Conservation (phyloP, 2,113 vertebrate genomes). For the Macquaria ambigua region DNA sequence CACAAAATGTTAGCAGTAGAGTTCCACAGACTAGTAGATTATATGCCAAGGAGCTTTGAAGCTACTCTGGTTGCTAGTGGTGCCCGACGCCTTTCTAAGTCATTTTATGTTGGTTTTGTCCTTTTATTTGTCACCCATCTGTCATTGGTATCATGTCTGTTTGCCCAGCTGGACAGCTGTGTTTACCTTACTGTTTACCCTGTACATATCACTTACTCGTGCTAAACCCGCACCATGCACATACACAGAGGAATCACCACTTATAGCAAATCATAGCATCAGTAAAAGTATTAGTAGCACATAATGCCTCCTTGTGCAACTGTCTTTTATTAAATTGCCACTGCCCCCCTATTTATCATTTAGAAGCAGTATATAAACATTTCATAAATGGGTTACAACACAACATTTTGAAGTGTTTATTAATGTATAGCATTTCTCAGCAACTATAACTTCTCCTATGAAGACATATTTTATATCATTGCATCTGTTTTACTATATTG, state of each 20-base stretch:
- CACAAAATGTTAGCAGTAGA: too few species aligned
- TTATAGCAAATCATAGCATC: not conserved
- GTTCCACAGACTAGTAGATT: not conserved
- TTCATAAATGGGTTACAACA: not conserved
- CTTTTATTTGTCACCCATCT: conserved; percentile 6
- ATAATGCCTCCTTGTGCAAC: not conserved
- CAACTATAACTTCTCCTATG: not conserved
- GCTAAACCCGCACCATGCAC: not conserved
- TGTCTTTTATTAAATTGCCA: too few species aligned
- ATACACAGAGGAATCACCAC: not conserved
- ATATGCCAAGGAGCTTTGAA: not conserved
- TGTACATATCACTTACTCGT: conserved; percentile 8
- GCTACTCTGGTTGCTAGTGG: not conserved
- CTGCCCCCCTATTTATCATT: not conserved
- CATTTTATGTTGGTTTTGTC: not conserved
- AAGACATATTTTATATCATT: not conserved
- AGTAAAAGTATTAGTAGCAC: not conserved
- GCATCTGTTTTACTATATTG: not conserved
- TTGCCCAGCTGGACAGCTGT: conserved; percentile 38
- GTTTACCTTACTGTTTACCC: conserved; percentile 22
- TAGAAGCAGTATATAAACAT: not conserved
- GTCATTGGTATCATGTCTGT: conserved; percentile 4
- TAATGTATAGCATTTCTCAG: too few species aligned
- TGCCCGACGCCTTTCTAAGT: not conserved
- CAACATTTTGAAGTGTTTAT: not conserved